These are phyloP conservation scores for Notothenia coriiceps DNA, from an alignment of 2,113 vertebrate genomes.

Conservation along the genomic window DNA sequence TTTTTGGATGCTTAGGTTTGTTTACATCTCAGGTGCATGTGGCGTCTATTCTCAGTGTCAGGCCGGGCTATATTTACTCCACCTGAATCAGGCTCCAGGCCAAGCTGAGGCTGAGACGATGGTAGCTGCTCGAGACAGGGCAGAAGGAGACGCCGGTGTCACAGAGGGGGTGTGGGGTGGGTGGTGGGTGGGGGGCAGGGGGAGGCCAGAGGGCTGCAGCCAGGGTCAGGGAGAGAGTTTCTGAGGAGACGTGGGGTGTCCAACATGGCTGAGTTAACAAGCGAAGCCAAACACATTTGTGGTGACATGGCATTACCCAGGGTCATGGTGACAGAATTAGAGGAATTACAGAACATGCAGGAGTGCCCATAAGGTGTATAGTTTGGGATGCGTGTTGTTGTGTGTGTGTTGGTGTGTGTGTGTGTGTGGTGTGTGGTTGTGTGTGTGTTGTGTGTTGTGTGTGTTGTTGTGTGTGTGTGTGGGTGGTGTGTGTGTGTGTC, in stretches of 20 bases:
- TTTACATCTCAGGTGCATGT: constrained; percentile 77
- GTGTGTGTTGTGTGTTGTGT: constrained; percentile 5
- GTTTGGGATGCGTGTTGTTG: constrained; percentile 16
- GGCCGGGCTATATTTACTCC: constrained; percentile 57
- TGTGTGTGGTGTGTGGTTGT: not conserved
- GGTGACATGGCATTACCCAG: constrained; percentile 65
- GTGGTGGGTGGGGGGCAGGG: not conserved
- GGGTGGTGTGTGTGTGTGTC: not conserved
- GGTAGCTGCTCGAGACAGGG: constrained; percentile 64
- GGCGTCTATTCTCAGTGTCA: constrained; percentile 66
- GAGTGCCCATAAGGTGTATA: constrained; percentile 32
- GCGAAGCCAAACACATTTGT: constrained; percentile 70
- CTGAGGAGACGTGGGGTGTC: constrained; percentile 61
- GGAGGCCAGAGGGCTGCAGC: constrained; percentile 64
- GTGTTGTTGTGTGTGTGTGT: not conserved
- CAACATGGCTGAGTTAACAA: constrained; percentile 58
- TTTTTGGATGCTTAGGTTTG: constrained; percentile 67
- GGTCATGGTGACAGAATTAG: constrained; percentile 71
- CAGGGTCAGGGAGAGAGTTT: constrained; percentile 52
- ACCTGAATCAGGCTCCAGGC: constrained; percentile 68
- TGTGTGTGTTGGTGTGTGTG: not conserved
- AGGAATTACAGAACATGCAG: constrained; percentile 62
- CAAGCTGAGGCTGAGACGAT: constrained; percentile 69
- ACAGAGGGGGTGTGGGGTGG: not conserved
- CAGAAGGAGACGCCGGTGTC: constrained; percentile 54